phyloP scores from a whole-genome alignment of 2,797 vertebrate genomes.

The Etheostoma perlongum region DNA sequence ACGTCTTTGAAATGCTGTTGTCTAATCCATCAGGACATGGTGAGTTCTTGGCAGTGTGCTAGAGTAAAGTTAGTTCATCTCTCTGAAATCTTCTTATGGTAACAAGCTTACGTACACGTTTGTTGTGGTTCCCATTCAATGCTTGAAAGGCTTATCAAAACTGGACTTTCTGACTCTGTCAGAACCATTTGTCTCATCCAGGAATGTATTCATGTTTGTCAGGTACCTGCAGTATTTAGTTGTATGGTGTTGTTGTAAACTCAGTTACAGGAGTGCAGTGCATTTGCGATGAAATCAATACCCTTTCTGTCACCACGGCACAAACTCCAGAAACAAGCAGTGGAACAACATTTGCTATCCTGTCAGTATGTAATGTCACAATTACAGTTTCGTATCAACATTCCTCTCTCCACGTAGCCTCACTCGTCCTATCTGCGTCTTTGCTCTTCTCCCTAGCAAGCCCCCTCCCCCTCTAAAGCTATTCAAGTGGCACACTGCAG shows the following conservation, averaged over 20 bases:
- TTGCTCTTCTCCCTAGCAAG: constrained; percentile 49
- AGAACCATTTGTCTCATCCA: constrained; percentile 26
- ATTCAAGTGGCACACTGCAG: constrained; percentile 83
- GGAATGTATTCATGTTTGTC: constrained; percentile 4
- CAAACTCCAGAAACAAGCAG: constrained; percentile 3
- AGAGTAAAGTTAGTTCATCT: constrained; percentile 82
- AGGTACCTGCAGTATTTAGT: not conserved
- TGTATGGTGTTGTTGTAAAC: not conserved
- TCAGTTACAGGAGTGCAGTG: not conserved
- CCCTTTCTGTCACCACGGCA: not conserved
- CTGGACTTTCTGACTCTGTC: constrained; percentile 19
- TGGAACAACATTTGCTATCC: not conserved
- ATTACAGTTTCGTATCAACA: constrained; percentile 25
- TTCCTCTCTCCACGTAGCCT: constrained; percentile 29
- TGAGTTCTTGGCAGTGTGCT: constrained; percentile 46
- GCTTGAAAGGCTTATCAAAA: constrained; percentile 44
- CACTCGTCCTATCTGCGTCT: constrained; percentile 60
- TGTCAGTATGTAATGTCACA: not conserved
- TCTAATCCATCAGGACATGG: constrained; percentile 40
- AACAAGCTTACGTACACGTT: constrained; percentile 79
- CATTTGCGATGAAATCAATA: constrained; percentile 2
- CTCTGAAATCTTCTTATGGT: constrained; percentile 84
- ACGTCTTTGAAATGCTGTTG: constrained; percentile 29
- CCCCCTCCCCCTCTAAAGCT: constrained; percentile 79
- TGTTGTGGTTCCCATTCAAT: constrained; percentile 74